Conservation (phyloP, 2,797 vertebrate species). For the Paratrypauchen microcephalus region DNA sequence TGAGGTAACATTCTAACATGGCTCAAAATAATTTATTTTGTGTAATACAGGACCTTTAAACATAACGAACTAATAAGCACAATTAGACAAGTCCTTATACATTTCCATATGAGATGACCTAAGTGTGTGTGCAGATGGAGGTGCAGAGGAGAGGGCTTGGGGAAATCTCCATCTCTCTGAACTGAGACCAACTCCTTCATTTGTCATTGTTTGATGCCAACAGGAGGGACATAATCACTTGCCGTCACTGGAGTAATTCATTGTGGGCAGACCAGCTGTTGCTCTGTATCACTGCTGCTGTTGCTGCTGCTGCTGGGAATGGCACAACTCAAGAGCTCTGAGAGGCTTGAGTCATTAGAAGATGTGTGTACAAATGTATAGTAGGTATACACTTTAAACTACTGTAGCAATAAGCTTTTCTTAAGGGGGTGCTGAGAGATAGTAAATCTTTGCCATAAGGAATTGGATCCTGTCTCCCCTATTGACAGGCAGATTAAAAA, state of each 20-base stretch:
- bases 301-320: constrained; percentile 30
- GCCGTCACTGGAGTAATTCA: constrained; percentile 60
- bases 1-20: no score
- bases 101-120: no score
- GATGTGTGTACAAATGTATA: constrained; percentile 10
- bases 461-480: no score
- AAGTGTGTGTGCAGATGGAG: constrained; percentile 25
- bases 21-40: no score
- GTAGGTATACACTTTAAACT: constrained; percentile 5
- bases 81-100: not conserved
- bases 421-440: no score
- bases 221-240: constrained; percentile 64
- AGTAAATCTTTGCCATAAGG: no score
- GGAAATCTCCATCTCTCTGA: constrained; percentile 37
- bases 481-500: no score
- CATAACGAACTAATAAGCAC: not conserved
- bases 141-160: constrained; percentile 38
- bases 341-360: constrained; percentile 29
- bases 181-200: constrained; percentile 46
- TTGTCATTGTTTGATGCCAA: constrained; percentile 58
- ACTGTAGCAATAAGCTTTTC: not conserved
- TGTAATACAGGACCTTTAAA: not conserved
- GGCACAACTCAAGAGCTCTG: constrained; percentile 33
- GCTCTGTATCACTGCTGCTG: constrained; percentile 7
- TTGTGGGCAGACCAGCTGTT: constrained; percentile 60